phyloP scores from a whole-genome alignment of 1,140 invertebrate species.

The Homalodisca vitripennis region DNA sequence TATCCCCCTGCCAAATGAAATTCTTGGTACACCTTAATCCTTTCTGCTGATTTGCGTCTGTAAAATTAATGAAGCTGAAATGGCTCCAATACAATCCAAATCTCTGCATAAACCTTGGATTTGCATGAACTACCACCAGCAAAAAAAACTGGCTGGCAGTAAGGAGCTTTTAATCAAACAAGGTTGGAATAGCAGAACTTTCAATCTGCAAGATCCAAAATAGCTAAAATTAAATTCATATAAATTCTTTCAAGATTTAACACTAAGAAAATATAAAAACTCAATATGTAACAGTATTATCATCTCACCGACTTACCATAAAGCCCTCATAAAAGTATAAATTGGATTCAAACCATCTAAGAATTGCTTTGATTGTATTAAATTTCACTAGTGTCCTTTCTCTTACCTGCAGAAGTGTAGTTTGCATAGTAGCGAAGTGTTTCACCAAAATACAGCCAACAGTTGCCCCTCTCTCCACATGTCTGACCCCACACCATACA shows the following conservation, averaged over 20 bases:
- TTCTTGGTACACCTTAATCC: too few species aligned
- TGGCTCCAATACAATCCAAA: too few species aligned
- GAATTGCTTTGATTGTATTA: not conserved
- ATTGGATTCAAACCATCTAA: not conserved
- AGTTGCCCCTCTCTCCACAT: conserved; percentile 45
- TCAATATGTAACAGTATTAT: too few species aligned
- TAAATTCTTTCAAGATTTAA: not conserved
- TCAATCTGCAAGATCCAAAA: not conserved
- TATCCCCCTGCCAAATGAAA: too few species aligned
- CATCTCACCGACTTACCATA: too few species aligned
- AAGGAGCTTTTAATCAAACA: not conserved
- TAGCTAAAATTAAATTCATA: not conserved
- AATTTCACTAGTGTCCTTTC: not conserved
- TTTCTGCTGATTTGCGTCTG: too few species aligned
- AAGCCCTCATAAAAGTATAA: not conserved
- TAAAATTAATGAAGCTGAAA: too few species aligned
- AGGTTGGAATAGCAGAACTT: too few species aligned
- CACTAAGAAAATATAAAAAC: not conserved
- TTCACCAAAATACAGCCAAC: conserved; percentile 45
- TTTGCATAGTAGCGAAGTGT: conserved; percentile 43
- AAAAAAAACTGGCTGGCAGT: not conserved
- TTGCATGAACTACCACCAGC: too few species aligned
- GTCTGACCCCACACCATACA: conserved; percentile 46
- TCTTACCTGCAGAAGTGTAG: conserved; percentile 35
- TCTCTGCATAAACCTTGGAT: too few species aligned